Base-by-base conservation (phyloP, 2,888 invertebrate genomes). In the Epistrophe eligans region DNA sequence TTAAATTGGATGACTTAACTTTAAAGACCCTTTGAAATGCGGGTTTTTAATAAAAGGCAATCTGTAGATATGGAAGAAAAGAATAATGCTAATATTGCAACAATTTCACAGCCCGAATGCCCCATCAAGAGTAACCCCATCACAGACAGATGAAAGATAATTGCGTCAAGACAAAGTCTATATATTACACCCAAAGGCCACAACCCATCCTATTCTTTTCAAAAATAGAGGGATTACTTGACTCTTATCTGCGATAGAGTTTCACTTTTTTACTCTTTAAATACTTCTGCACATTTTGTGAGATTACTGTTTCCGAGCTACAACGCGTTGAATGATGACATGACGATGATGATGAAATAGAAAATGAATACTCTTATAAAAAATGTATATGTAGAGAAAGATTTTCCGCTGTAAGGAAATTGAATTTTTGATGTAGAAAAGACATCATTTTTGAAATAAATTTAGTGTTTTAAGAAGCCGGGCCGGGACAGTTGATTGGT, bases 321-420 rank as follows among this genome's bases (percentile, higher is more conserved):
- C 77, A 82, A 82, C 81, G 64, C 74, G 85, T 81, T 85, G 82
- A 82, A 52, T 28, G 48, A 45, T 43, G 58, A 2, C 24, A 24
- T 24, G 24, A 24, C 24, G 24, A 60, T 62, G 84, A 55, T 81
- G 81, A 85, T 77, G 77, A 43, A 85, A 67, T 77, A 64, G 64
- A 77, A 62, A 77, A 55, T 50, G 52, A 84, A 80, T 79, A 60
- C 50, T 48, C 19, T n/a, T n/a, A n/a, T n/a, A n/a, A n/a, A n/a
- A 82, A 79, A 79, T 79, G 50, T 70, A 24, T 24, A 24, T 24
- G 24, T 3, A 35, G 52, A 81, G 62, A 70, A 85, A 67, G 70
- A 79, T 85, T 77, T 85, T 73, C 85, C 82, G 70, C 64, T 66
- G 28, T 71, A 79, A 85, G 85, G 81, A 85, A 85, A 85, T 85